Conservation (phyloP, 2,888 invertebrate genomes). For the Drosophila quasianomalipes region DNA sequence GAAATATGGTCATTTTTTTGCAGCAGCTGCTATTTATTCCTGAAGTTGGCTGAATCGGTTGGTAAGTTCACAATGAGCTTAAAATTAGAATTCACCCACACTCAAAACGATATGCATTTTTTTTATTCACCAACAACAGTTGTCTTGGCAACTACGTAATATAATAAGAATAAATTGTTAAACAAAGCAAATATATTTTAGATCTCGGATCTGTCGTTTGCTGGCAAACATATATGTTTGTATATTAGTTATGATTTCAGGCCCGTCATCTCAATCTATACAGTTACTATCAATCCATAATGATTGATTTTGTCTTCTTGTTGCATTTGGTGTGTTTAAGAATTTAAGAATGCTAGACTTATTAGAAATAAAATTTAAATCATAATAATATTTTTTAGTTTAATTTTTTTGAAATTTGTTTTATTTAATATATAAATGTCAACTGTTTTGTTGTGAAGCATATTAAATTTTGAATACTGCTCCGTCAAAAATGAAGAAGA, state of each 20-base stretch:
- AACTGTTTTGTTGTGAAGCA: too few species aligned
- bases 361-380: too few species aligned
- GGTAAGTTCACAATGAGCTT: background rate
- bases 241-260: background rate
- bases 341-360: too few species aligned
- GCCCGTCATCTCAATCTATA: background rate
- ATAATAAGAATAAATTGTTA: background rate
- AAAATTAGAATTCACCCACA: background rate
- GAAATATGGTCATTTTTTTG: background rate
- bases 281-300: background rate
- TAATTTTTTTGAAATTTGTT: too few species aligned
- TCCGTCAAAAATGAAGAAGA: too few species aligned
- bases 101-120: background rate
- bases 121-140: background rate
- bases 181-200: background rate
- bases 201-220: background rate
- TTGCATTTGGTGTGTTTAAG: too few species aligned
- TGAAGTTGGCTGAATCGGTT: background rate
- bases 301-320: too few species aligned
- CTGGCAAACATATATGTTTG: background rate
- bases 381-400: too few species aligned
- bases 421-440: too few species aligned
- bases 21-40: background rate
- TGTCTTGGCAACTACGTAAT: background rate
- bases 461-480: too few species aligned